Percentiles rank a stretch among this genome's conserved stretches.
Conservation (phyloP, 1,140 invertebrate species). For the Apolygus lucorum region DNA sequence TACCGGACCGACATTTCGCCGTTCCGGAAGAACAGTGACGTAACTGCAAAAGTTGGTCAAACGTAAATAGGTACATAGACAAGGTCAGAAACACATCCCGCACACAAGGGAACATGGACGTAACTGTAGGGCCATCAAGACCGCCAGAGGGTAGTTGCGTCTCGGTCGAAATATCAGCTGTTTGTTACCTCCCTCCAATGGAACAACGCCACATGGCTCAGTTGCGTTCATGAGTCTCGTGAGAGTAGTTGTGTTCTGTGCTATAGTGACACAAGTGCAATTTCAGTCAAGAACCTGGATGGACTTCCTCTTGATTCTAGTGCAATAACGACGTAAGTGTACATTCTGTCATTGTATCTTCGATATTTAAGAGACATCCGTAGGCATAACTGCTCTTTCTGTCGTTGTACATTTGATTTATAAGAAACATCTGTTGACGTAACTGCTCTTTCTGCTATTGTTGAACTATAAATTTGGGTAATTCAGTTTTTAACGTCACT, state of each 20-base stretch:
- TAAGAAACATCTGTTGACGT: background rate
- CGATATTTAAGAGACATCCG: slow-evolving; percentile 14
- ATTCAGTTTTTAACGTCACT: background rate
- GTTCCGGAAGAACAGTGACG: background rate
- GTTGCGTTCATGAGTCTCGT: slow-evolving; percentile 6
- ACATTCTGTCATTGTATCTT: slow-evolving; percentile 20
- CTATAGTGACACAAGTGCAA: background rate
- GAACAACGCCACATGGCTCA: slow-evolving; percentile 16
- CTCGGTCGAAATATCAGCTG: slow-evolving; percentile 12
- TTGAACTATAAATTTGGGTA: background rate
- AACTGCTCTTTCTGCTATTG: background rate
- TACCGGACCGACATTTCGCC: no score
- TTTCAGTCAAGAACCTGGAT: slow-evolving; percentile 11
- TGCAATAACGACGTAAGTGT: slow-evolving; percentile 22
- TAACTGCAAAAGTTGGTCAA: background rate
- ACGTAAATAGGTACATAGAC: background rate
- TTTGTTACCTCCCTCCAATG: slow-evolving; percentile 16
- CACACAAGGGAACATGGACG: background rate
- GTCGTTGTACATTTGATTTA: background rate
- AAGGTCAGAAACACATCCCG: background rate
- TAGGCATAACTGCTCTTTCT: slow-evolving; percentile 2
- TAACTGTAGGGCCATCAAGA: background rate
- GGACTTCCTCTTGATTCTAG: slow-evolving; percentile 11
- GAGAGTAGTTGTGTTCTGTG: slow-evolving; percentile 18
- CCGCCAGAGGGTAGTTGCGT: background rate